Conservation (phyloP, 2,797 vertebrate species). For the Melanotaenia pygmaea region DNA sequence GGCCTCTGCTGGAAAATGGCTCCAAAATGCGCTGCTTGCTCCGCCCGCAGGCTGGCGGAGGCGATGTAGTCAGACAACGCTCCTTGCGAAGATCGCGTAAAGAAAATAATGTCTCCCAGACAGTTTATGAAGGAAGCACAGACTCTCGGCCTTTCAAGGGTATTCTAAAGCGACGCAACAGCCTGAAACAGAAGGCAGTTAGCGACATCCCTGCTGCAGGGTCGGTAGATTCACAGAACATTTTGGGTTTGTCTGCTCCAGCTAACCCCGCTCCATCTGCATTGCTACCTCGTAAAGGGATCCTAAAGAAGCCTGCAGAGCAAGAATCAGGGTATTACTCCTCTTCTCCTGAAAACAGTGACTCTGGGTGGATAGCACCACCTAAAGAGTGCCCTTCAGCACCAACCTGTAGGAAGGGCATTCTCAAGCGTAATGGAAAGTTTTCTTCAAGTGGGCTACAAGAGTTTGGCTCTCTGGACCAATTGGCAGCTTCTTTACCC, state of each 20-base stretch:
- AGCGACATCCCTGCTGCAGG: slow-evolving; percentile 50
- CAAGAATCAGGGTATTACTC: slow-evolving; percentile 94
- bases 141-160: slow-evolving; percentile 87
- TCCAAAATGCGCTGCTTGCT: slow-evolving; percentile 94
- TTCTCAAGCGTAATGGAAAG: slow-evolving; percentile 91
- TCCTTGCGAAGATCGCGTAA: slow-evolving; percentile 94
- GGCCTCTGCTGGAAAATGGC: slow-evolving; percentile 91
- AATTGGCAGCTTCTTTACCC: slow-evolving; percentile 78
- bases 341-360: slow-evolving; percentile 89
- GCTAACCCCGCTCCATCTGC: slow-evolving; percentile 30
- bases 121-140: slow-evolving; percentile 76
- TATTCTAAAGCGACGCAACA: slow-evolving; percentile 91
- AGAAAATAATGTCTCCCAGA: slow-evolving; percentile 91
- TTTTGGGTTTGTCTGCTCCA: slow-evolving; percentile 38
- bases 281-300: slow-evolving; percentile 89
- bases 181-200: slow-evolving; percentile 82
- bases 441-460: slow-evolving; percentile 84
- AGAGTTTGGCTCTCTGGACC: slow-evolving; percentile 83
- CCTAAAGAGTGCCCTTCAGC: slow-evolving; percentile 51
- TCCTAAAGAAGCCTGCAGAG: slow-evolving; percentile 90
- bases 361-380: slow-evolving; percentile 73
- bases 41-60: slow-evolving; percentile 83
- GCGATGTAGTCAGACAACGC: slow-evolving; percentile 87
- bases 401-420: slow-evolving; percentile 84
- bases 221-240: slow-evolving; percentile 54